Evolutionary conservation across 2,888 invertebrate genomes (phyloP).

Genomic region (Germaria angustata): DNA sequence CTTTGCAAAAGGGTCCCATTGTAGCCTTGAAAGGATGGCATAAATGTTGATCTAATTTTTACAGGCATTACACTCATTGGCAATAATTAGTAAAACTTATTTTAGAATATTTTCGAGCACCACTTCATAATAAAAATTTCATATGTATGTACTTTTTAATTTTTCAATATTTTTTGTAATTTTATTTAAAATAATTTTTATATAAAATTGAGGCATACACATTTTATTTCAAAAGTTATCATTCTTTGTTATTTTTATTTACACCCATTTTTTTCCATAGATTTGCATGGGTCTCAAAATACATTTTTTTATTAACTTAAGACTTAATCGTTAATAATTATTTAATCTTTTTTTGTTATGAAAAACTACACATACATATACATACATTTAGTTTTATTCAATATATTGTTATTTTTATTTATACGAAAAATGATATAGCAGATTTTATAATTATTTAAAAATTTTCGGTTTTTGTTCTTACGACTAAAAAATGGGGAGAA

Average conservation of each 20-base stretch:
- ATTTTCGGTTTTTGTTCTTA: slow-evolving; percentile 41
- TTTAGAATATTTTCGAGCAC: no score
- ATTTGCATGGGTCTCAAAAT: slow-evolving; percentile 44
- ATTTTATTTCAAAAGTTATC: slow-evolving; percentile 30
- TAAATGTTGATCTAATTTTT: no score
- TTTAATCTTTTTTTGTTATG: slow-evolving; percentile 19
- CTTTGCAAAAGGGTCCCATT: no score
- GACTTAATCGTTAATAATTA: slow-evolving; percentile 29
- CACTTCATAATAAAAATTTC: no score
- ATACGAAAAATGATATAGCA: slow-evolving; percentile 50
- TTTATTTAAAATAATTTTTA: slow-evolving; percentile 60
- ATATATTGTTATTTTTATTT: slow-evolving; percentile 48
- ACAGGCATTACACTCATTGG: no score
- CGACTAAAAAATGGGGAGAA: slow-evolving; percentile 39
- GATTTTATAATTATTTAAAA: slow-evolving; percentile 29
- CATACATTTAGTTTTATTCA: slow-evolving; percentile 58
- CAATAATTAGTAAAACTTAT: no score
- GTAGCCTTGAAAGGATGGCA: no score
- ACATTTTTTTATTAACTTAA: slow-evolving; percentile 29
- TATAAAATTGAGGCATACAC: slow-evolving; percentile 59
- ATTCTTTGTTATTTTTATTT: slow-evolving; percentile 65
- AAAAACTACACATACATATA: slow-evolving; percentile 56
- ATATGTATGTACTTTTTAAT: no score
- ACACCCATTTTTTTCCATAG: slow-evolving; percentile 69
- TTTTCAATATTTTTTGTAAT: no score